phyloP scores from a whole-genome alignment of 2,888 invertebrate species.

The Lobophora halterata region DNA sequence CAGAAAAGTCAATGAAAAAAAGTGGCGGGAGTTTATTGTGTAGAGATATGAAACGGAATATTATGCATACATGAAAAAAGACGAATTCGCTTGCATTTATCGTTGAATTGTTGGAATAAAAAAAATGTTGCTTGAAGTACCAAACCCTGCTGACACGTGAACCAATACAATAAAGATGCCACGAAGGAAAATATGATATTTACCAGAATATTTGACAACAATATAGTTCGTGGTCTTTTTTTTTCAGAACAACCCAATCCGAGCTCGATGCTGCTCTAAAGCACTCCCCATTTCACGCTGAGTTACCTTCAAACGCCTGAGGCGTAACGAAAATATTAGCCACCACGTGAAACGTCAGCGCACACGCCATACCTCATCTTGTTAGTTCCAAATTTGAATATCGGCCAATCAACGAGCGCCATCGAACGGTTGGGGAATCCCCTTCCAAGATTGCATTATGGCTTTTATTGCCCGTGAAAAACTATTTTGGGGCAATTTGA shows the following conservation, averaged over 20 bases:
- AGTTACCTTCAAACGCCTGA: conserved; percentile 53
- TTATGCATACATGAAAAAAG: too few species aligned
- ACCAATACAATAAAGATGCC: too few species aligned
- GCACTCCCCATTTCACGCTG: conserved; percentile 64
- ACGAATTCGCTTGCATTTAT: too few species aligned
- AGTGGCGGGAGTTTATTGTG: too few species aligned
- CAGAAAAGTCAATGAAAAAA: too few species aligned
- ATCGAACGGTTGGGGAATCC: conserved; percentile 50
- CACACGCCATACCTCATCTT: conserved; percentile 60
- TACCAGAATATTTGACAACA: too few species aligned
- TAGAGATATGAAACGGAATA: too few species aligned
- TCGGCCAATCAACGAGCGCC: conserved; percentile 75
- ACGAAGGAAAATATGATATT: too few species aligned
- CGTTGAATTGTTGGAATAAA: too few species aligned
- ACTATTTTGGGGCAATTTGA: conserved; percentile 14
- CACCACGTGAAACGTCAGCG: conserved; percentile 61
- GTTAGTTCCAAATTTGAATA: conserved; percentile 75
- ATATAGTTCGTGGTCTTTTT: too few species aligned
- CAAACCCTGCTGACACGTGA: too few species aligned
- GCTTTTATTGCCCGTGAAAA: conserved; percentile 47
- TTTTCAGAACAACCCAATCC: conserved; percentile 18
- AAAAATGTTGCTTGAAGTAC: too few species aligned
- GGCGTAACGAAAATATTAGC: conserved; percentile 73
- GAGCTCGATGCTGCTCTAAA: conserved; percentile 42
- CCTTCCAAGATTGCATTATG: conserved; percentile 61